phyloP scores from a whole-genome alignment of 2,113 vertebrate species.

The Perca fluviatilis region DNA sequence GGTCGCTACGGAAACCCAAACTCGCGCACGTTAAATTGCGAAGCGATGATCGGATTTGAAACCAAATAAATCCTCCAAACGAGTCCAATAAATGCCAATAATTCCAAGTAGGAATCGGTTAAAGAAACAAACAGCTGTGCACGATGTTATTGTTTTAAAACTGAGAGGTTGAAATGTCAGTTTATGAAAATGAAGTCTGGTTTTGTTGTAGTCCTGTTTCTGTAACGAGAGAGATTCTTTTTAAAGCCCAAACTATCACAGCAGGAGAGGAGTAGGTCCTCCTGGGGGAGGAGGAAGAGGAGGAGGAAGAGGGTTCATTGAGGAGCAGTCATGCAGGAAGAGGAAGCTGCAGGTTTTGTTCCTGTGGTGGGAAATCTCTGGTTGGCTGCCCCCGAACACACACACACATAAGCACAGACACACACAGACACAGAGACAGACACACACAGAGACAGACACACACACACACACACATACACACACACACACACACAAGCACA shows the following conservation, averaged over 20 bases:
- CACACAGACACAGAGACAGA: constrained; percentile 27
- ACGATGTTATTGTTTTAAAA: too few species aligned
- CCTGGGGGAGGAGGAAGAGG: constrained; percentile 47
- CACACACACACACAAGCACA: constrained; percentile 23
- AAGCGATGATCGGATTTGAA: too few species aligned
- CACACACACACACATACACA: constrained; percentile 29
- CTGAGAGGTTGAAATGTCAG: too few species aligned
- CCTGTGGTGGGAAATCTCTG: constrained; percentile 79
- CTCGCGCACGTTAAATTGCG: too few species aligned
- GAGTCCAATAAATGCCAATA: too few species aligned
- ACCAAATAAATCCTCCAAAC: too few species aligned
- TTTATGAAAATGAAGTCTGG: neutral
- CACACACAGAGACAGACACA: constrained; percentile 5
- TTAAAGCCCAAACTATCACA: constrained; percentile 58
- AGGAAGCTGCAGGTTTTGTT: constrained; percentile 80
- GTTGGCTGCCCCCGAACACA: constrained; percentile 71
- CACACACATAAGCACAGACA: constrained; percentile 34
- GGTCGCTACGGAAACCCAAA: too few species aligned
- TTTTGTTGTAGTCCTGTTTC: constrained; percentile 1
- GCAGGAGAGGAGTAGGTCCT: constrained; percentile 64
- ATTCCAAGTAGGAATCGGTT: too few species aligned
- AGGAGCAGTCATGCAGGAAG: constrained; percentile 80
- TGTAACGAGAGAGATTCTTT: constrained; percentile 17
- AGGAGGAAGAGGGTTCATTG: constrained; percentile 57
- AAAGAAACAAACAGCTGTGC: too few species aligned